Percentiles rank a stretch among this genome's conserved stretches.
Evolutionary conservation across 2,888 invertebrate genomes (phyloP).

Genomic region (Aphidius colemani): DNA sequence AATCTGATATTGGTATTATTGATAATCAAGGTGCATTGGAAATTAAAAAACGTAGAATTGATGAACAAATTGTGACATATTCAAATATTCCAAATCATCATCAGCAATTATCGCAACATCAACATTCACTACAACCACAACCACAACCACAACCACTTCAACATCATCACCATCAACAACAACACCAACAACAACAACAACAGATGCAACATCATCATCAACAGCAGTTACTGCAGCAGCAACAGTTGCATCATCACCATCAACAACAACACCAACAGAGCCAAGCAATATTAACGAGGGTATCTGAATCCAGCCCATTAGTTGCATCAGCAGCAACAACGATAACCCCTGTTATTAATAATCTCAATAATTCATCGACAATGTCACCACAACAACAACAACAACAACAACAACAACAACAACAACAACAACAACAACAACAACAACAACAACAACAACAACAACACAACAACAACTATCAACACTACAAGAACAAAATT

Average conservation of each 20-base stretch:
- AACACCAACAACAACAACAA: conserved; percentile 19
- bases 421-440: conserved; percentile 8
- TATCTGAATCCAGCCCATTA: conserved; percentile 71
- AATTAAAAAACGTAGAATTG: conserved; percentile 69
- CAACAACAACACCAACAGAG: conserved; percentile 44
- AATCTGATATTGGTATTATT: conserved; percentile 62
- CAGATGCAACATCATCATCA: conserved; percentile 27
- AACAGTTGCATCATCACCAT: conserved; percentile 28
- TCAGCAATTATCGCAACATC: too few species aligned
- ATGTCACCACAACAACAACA: conserved; percentile 26
- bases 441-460: not conserved
- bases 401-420: not conserved
- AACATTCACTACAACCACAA: not conserved
- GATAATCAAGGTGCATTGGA: conserved; percentile 63
- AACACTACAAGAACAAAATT: conserved; percentile 38
- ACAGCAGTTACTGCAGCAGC: conserved; percentile 27
- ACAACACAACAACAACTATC: conserved; percentile 5
- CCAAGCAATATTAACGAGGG: conserved; percentile 63
- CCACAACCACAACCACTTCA: not conserved
- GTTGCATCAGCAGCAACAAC: conserved; percentile 73
- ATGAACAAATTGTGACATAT: conserved; percentile 52
- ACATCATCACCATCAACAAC: not conserved
- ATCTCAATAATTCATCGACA: conserved; percentile 54
- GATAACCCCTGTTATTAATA: conserved; percentile 72
- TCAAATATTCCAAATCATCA: too few species aligned